Percentiles rank a stretch among this genome's conserved stretches.
These are phyloP conservation scores for Orthonyx spaldingii DNA, from an alignment of 2,113 vertebrate species.

Conservation along the genomic window DNA sequence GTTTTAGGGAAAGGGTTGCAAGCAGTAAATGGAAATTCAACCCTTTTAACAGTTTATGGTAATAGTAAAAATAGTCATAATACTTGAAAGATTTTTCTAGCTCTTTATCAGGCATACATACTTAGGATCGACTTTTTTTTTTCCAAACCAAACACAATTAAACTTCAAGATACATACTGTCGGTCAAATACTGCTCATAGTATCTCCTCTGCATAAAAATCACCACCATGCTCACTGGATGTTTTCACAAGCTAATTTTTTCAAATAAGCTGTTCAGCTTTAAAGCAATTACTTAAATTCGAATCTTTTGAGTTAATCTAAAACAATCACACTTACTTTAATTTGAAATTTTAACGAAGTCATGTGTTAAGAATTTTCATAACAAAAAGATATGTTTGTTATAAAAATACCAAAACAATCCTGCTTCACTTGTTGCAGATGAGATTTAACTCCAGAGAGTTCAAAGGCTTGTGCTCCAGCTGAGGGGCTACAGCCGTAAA, in stretches of 20 bases:
- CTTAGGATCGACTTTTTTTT: background rate
- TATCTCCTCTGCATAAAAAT: background rate
- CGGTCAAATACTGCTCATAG: background rate
- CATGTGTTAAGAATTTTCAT: background rate
- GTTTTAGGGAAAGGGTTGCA: slow-evolving; percentile 6
- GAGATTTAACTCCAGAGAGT: background rate
- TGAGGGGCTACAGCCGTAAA: background rate
- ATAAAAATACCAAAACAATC: background rate
- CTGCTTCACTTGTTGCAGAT: background rate
- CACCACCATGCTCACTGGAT: background rate
- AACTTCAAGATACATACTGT: background rate
- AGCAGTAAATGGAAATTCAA: slow-evolving; percentile 64
- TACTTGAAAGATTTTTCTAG: slow-evolving; percentile 40
- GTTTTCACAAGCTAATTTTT: background rate
- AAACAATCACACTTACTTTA: background rate
- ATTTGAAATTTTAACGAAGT: background rate
- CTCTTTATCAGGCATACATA: slow-evolving; percentile 11
- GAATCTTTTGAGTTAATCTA: background rate
- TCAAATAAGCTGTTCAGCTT: background rate
- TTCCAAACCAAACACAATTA: background rate
- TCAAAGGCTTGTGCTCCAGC: background rate
- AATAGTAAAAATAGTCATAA: slow-evolving; percentile 56
- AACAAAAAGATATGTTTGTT: background rate
- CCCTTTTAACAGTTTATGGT: slow-evolving; percentile 58
- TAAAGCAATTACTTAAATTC: background rate